Percentiles rank a stretch among this genome's conserved stretches.
Evolutionary conservation across 2,888 invertebrate species (phyloP).

Genomic region (Andrena chrysosceles): DNA sequence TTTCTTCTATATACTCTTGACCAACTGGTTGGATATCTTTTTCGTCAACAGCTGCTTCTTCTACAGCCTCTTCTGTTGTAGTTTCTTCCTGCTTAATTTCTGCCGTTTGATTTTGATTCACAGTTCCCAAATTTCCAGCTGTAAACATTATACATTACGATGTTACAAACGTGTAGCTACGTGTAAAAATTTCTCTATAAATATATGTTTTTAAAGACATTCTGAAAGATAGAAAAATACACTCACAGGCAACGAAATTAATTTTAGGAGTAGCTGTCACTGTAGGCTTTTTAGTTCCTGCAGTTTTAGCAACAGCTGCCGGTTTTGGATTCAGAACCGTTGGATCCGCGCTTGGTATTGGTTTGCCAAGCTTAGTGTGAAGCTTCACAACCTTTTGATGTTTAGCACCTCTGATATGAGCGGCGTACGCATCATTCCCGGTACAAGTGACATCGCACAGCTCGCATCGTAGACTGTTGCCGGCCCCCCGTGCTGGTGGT

Average conservation of each 20-base stretch:
- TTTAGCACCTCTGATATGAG: conserved; percentile 98
- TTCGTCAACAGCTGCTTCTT: conserved; percentile 87
- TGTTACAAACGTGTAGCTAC: too few relatives aligned
- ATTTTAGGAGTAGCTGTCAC: conserved; percentile 91
- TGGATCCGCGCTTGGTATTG: conserved; percentile 98
- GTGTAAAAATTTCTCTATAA: background rate
- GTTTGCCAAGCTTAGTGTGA: conserved; percentile 98
- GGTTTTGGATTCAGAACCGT: conserved; percentile 89
- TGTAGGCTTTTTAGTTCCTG: conserved; percentile 82
- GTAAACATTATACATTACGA: conserved; percentile 1
- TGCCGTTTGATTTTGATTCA: conserved; percentile 82
- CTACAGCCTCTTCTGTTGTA: conserved; percentile 79
- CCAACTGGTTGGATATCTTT: conserved; percentile 97
- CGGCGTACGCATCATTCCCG: conserved; percentile 99
- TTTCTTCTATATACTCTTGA: conserved; percentile 98
- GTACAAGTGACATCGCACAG: conserved; percentile 99
- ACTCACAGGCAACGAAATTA: conserved; percentile 91
- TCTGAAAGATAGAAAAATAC: background rate
- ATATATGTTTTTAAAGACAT: background rate
- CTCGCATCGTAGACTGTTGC: conserved; percentile 95
- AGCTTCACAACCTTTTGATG: conserved; percentile 99
- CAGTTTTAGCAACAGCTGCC: conserved; percentile 80
- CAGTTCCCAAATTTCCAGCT: conserved; percentile 90
- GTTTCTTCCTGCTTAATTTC: conserved; percentile 81
- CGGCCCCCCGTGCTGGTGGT: conserved; percentile 86